phyloP scores from a whole-genome alignment of 2,797 vertebrate genomes.

The Urosaurus nigricauda region DNA sequence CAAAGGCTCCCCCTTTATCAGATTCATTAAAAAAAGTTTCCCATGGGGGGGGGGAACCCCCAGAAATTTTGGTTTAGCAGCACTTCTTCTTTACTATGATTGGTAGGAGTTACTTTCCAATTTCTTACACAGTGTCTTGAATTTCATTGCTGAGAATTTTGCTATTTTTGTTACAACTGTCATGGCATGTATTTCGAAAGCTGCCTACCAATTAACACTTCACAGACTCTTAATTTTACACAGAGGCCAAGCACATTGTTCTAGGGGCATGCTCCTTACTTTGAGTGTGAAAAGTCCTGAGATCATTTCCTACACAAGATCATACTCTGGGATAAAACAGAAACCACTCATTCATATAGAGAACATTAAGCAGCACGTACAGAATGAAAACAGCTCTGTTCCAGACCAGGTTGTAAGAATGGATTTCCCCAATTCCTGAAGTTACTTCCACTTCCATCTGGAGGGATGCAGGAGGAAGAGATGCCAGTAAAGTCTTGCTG shows the following conservation, averaged over 20 bases:
- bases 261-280: background rate
- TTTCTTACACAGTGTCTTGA: background rate
- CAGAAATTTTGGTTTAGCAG: background rate
- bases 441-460: background rate
- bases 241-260: background rate
- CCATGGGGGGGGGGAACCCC: too few relatives aligned
- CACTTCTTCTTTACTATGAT: background rate
- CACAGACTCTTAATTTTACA: too few relatives aligned
- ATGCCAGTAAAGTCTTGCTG: background rate
- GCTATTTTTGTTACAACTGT: background rate
- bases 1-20: too few relatives aligned
- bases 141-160: background rate
- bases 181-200: background rate
- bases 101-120: background rate
- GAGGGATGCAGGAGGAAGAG: background rate
- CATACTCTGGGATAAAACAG: background rate
- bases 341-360: background rate
- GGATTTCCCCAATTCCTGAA: background rate
- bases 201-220: background rate
- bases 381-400: background rate
- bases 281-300: background rate
- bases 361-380: background rate
- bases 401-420: background rate
- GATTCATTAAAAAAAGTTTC: too few relatives aligned
- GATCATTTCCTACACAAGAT: background rate